These are phyloP conservation scores for Cardiocondyla obscurior DNA, from an alignment of 1,140 invertebrate genomes.

Conservation along the genomic window DNA sequence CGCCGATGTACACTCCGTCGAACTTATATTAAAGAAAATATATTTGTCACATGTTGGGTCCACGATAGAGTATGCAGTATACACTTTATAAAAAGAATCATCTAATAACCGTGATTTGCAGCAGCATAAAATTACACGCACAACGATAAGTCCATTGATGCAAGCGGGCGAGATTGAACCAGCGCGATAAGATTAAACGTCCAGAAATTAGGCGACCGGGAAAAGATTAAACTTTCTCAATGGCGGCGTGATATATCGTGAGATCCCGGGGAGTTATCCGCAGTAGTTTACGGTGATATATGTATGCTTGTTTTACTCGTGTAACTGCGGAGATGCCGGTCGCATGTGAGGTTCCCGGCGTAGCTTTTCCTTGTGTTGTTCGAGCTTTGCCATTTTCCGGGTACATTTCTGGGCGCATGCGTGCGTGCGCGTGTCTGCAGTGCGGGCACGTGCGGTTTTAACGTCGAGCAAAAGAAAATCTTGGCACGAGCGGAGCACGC, in stretches of 20 bases:
- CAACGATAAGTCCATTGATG: not conserved
- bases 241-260: conserved; percentile 1
- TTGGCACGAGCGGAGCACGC: not conserved
- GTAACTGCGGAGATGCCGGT: conserved; percentile 31
- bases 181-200: not conserved
- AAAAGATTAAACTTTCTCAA: conserved; percentile 25
- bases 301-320: conserved; percentile 45
- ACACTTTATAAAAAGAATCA: too few species aligned
- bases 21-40: conserved; percentile 34
- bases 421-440: conserved; percentile 55
- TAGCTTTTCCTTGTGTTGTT: conserved; percentile 27
- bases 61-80: not conserved
- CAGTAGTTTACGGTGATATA: conserved; percentile 44
- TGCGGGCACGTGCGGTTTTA: conserved; percentile 66
- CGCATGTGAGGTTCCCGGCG: conserved; percentile 26
- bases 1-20: not conserved
- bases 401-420: conserved; percentile 40
- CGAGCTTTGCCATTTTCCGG: conserved; percentile 37
- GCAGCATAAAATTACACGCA: not conserved
- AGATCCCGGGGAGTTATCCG: conserved; percentile 14
- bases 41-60: not conserved
- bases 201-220: conserved; percentile 8
- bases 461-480: conserved; percentile 58
- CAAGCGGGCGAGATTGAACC: not conserved
- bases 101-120: too few species aligned